phyloP scores from a whole-genome alignment of 2,888 invertebrate species.

The Molanna angustata region DNA sequence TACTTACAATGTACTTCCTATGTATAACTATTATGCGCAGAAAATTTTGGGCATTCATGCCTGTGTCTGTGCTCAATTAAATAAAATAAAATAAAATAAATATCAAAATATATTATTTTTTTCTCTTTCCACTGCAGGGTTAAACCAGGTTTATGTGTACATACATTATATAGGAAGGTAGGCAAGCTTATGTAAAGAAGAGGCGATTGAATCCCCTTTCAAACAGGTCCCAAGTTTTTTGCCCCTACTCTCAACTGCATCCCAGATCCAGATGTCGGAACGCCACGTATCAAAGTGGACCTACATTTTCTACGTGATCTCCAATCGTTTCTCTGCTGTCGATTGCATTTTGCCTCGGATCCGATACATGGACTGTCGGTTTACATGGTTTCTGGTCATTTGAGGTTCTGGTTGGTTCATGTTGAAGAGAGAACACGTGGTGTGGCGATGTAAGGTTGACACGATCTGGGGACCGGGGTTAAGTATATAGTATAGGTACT shows the following conservation, averaged over 20 bases:
- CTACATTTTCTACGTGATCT: too few species aligned
- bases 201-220: conserved; percentile 23
- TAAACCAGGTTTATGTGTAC: conserved; percentile 9
- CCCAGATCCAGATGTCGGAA: not conserved
- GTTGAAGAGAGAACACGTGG: conserved; percentile 15
- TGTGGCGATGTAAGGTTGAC: conserved; percentile 13
- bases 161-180: too few species aligned
- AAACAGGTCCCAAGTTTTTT: conserved; percentile 32
- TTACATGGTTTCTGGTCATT: conserved; percentile 12
- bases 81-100: too few species aligned
- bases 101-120: too few species aligned
- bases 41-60: too few species aligned
- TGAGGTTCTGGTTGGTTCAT: conserved; percentile 4
- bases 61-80: too few species aligned
- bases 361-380: not conserved
- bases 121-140: conserved; percentile 11
- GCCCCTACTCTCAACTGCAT: conserved; percentile 16
- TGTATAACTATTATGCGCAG: too few species aligned
- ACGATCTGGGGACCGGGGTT: conserved; percentile 8
- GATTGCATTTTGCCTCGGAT: not conserved
- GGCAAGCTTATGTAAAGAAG: conserved; percentile 6
- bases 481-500: too few species aligned
- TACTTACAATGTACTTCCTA: too few species aligned
- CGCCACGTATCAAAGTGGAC: not conserved
- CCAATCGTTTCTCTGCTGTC: not conserved